A percentile compares a stretch with the other conserved stretches of the same genome.
phyloP scores from a whole-genome alignment of 2,113 vertebrate genomes.

The Camelus bactrianus region DNA sequence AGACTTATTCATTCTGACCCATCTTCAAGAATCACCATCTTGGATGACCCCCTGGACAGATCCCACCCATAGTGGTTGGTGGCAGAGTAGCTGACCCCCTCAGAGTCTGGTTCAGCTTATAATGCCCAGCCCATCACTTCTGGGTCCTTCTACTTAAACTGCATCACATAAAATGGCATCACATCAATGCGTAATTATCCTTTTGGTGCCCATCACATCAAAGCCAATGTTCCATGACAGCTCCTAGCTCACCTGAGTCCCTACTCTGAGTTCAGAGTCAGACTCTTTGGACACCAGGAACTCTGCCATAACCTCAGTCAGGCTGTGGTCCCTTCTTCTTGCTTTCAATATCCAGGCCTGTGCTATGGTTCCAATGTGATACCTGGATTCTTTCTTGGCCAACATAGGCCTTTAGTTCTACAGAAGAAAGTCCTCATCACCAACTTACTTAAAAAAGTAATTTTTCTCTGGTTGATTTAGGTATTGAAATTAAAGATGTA shows the following conservation, averaged over 20 bases:
- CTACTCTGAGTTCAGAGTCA: not conserved
- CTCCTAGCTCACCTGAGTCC: not conserved
- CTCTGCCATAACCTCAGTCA: not conserved
- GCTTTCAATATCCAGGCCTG: not conserved
- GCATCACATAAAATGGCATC: not conserved
- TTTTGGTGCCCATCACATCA: not conserved
- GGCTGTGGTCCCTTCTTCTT: not conserved
- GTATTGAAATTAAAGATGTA: slow-evolving; percentile 72
- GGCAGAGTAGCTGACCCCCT: not conserved
- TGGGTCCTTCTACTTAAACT: fast-evolving
- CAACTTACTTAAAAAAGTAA: not conserved
- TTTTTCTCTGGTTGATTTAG: slow-evolving; percentile 66
- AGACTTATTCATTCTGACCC: not conserved
- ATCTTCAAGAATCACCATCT: not conserved
- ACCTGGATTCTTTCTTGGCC: not conserved
- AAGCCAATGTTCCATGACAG: not conserved
- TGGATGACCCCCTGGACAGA: not conserved
- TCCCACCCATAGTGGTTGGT: too few species aligned
- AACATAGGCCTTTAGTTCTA: not conserved
- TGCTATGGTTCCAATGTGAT: too few species aligned
- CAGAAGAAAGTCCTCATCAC: not conserved
- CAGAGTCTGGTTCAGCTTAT: not conserved
- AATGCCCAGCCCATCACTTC: fast-evolving
- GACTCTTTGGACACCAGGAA: not conserved
- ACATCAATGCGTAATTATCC: not conserved